Conservation (phyloP, 1,140 invertebrate genomes). For the Calliopsis andreniformis region DNA sequence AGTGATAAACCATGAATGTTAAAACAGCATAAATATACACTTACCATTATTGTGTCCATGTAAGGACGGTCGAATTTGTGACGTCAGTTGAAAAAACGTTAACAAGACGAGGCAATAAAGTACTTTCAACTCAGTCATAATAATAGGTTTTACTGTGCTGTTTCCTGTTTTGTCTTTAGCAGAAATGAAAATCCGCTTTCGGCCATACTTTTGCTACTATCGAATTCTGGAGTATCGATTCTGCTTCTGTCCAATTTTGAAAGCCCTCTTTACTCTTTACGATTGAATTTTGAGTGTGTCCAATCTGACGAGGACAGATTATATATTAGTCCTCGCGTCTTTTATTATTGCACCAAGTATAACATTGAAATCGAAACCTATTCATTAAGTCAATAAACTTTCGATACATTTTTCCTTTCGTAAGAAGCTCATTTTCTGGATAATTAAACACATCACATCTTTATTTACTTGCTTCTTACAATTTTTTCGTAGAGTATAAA, state of each 20-base stretch:
- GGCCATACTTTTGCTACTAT: slow-evolving; percentile 68
- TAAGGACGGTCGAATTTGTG: slow-evolving; percentile 76
- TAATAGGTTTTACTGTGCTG: slow-evolving; percentile 66
- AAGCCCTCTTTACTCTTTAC: slow-evolving; percentile 21
- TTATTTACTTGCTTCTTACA: neutral
- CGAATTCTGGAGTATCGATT: slow-evolving; percentile 64
- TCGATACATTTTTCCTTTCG: too few relatives aligned
- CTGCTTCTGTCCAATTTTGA: slow-evolving; percentile 49
- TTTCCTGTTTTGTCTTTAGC: slow-evolving; percentile 67
- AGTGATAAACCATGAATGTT: slow-evolving; percentile 1
- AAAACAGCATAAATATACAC: slow-evolving; percentile 42
- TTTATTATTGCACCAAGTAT: slow-evolving; percentile 32
- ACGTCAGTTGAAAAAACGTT: slow-evolving; percentile 74
- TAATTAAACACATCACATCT: neutral
- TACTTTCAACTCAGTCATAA: slow-evolving; percentile 78
- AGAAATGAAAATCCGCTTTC: slow-evolving; percentile 71
- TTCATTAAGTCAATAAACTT: neutral
- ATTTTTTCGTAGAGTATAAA: neutral
- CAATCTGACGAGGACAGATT: slow-evolving; percentile 35
- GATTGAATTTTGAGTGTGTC: slow-evolving; percentile 14
- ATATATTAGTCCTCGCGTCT: slow-evolving; percentile 1
- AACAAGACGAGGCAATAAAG: slow-evolving; percentile 77
- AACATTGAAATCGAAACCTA: neutral
- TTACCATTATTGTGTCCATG: slow-evolving; percentile 80
- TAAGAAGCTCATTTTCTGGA: neutral